Conservation (phyloP, 2,113 vertebrate species). For the Hypocryptadius cinnamomeus region DNA sequence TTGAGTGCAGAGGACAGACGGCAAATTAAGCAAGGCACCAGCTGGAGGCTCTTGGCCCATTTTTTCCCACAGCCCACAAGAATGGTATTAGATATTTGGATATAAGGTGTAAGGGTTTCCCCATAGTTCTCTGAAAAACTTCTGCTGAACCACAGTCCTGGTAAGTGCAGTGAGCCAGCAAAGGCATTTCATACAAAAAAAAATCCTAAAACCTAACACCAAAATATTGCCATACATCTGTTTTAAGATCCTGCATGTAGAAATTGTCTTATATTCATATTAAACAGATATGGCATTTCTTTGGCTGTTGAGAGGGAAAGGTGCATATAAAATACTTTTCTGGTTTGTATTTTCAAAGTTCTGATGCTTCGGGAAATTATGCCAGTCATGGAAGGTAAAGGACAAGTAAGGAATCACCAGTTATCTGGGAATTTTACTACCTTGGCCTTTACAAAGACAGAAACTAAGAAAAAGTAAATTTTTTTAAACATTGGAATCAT, state of each 20-base stretch:
- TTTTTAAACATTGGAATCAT: not conserved
- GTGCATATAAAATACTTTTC: not conserved
- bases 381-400: not conserved
- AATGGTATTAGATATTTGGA: not conserved
- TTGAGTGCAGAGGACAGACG: not conserved
- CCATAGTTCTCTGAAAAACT: rapidly evolving
- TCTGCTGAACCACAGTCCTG: not conserved
- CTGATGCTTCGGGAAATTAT: not conserved
- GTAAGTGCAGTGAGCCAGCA: not conserved
- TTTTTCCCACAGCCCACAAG: not conserved
- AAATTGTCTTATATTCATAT: not conserved
- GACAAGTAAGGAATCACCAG: not conserved
- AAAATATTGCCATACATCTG: not conserved
- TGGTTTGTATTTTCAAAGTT: not conserved
- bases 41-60: not conserved
- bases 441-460: not conserved
- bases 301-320: not conserved
- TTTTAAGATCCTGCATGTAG: not conserved
- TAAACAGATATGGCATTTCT: not conserved
- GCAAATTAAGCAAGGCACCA: not conserved
- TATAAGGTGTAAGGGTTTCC: not conserved
- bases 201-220: not conserved
- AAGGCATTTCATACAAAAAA: not conserved
- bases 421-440: not conserved
- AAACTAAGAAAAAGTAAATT: not conserved